phyloP scores from a whole-genome alignment of 2,888 invertebrate genomes.

The Ernsta delagoae region DNA sequence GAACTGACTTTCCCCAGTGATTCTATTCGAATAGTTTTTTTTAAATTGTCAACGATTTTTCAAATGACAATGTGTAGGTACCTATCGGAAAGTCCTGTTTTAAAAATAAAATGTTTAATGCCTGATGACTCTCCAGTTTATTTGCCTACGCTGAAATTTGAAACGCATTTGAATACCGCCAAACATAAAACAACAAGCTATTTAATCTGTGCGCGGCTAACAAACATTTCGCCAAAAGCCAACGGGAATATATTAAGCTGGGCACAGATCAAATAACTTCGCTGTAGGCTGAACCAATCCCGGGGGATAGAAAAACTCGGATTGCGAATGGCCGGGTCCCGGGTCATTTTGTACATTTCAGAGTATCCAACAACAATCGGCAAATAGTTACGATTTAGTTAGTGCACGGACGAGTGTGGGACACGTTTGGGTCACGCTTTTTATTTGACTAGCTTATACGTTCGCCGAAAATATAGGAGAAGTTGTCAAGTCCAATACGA shows the following conservation, averaged over 20 bases:
- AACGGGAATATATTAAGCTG: slow-evolving; percentile 27
- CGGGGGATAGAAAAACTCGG: slow-evolving; percentile 28
- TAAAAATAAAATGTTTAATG: no score
- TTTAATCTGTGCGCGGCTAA: not conserved
- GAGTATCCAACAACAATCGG: slow-evolving; percentile 13
- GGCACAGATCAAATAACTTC: slow-evolving; percentile 25
- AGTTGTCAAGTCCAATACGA: no score
- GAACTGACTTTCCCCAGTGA: slow-evolving; percentile 1
- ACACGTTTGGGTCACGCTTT: no score
- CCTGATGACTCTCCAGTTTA: no score
- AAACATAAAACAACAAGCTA: slow-evolving; percentile 7
- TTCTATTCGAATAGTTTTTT: no score
- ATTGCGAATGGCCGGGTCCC: slow-evolving; percentile 26
- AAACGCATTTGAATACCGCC: no score
- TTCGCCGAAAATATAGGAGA: no score
- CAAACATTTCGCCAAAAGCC: slow-evolving; percentile 13
- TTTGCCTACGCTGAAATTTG: no score
- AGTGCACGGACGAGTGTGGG: not conserved
- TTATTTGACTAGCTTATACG: no score
- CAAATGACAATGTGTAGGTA: no score
- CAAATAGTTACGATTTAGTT: slow-evolving; percentile 13
- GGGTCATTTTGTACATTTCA: slow-evolving; percentile 24
- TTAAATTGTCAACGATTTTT: no score
- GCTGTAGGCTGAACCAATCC: slow-evolving; percentile 21
- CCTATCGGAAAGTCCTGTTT: no score